Evolutionary conservation across 2,888 invertebrate genomes (phyloP), one percentile per base, ranked within the genome.

Genomic region (Diadegma fenestrale): DNA sequence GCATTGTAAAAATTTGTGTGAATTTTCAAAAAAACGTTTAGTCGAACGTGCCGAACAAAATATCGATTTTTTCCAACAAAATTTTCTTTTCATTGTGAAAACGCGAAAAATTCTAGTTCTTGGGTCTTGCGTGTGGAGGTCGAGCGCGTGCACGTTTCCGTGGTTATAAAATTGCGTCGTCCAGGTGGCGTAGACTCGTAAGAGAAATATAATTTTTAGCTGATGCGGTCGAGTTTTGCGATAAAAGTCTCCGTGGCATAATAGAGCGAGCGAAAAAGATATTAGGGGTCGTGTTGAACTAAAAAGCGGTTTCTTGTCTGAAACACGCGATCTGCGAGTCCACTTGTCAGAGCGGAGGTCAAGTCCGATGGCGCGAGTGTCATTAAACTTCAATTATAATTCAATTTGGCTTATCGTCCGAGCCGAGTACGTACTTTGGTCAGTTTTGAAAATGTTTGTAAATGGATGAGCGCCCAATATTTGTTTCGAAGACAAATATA

Each of bases 241-340:
- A 77, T 66, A 22, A 66, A 48, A 63, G 61, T 64, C 71, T 14
- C 26, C 14, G 26, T 3, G 22, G 3, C 14, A 41, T 41, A 41
- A 68, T 19, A 75, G 19, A 30, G 61, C 7, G 12, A 58, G 8
- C 22, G 19, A 58, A 64, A 66, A 54, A 48, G 63, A 63, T 64
- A 73, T 73, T 51, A 43, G 71, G 45, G 72, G 26, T 69, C 64
- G 30, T 14, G 64, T 17, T 26, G 33, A 37, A 72, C 7, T 8
- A 5, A 33, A 26, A 54, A 41, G 14, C 43, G 73, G 8, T 58
- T 45, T 48, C 19, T n/a, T 75, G 75, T 33, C 37, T 6, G 12
- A 17, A 58, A 41, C 85, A 85, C 82, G 85, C 85, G 85, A 85
- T 80, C 58, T 26, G 71, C 26, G 69, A 68, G 81, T 81, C 73